A percentile compares a stretch with the other conserved stretches of the same genome.
Conservation (phyloP, 2,888 invertebrate genomes). For the Listrodromus nycthemerus region DNA sequence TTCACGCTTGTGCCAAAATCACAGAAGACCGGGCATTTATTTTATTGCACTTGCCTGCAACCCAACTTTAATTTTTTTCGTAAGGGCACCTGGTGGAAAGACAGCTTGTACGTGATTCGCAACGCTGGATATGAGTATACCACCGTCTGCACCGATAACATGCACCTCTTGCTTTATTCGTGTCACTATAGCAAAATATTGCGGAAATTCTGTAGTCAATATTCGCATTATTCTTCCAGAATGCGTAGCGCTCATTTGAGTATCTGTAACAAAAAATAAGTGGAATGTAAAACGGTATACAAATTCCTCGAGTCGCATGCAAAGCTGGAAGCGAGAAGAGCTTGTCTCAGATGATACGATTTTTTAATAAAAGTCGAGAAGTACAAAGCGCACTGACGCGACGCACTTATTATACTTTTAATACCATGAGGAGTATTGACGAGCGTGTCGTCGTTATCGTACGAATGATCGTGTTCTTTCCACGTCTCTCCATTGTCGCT, state of each 20-base stretch:
- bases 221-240: slow-evolving; percentile 95
- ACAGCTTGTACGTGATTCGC: slow-evolving; percentile 91
- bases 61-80: slow-evolving; percentile 99
- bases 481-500: slow-evolving; percentile 99
- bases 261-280: slow-evolving; percentile 72
- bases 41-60: slow-evolving; percentile 89
- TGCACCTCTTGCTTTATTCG: slow-evolving; percentile 98
- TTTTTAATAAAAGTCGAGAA: background rate
- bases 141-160: slow-evolving; percentile 98
- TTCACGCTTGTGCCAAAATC: background rate
- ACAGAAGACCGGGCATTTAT: background rate
- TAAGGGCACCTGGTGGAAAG: slow-evolving; percentile 98
- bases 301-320: background rate
- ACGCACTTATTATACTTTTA: slow-evolving; percentile 59
- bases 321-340: background rate
- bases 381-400: slow-evolving; percentile 56
- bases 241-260: slow-evolving; percentile 81
- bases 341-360: background rate
- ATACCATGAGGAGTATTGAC: slow-evolving; percentile 91
- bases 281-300: background rate
- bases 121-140: slow-evolving; percentile 96
- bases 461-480: slow-evolving; percentile 94
- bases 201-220: slow-evolving; percentile 98
- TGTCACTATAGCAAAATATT: slow-evolving; percentile 98
- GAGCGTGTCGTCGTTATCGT: slow-evolving; percentile 86